Evolutionary conservation across 2,113 vertebrate genomes (phyloP).

Genomic region (Macheiramphus alcinus): DNA sequence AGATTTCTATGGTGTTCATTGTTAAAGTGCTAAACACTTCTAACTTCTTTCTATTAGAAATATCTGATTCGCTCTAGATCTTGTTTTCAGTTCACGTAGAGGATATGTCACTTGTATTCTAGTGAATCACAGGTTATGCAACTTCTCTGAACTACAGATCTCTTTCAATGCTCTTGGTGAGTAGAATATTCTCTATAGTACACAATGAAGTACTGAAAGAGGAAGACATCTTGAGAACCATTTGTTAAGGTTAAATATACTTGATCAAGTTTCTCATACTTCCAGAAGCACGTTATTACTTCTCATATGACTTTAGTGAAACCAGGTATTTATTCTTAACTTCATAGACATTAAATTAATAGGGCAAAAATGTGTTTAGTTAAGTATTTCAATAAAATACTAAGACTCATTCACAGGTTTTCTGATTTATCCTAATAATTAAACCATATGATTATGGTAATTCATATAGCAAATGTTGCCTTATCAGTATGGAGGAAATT

Average conservation of each 20-base stretch:
- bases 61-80: background rate
- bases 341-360: background rate
- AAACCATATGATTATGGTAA: background rate
- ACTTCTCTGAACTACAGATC: background rate
- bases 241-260: background rate
- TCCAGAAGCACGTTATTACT: background rate
- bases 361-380: background rate
- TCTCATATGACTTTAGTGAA: background rate
- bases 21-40: background rate
- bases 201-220: background rate
- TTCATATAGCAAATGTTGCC: background rate
- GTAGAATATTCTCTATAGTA: background rate
- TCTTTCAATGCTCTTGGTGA: background rate
- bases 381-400: background rate
- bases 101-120: background rate
- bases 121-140: background rate
- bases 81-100: background rate
- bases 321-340: background rate
- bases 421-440: background rate
- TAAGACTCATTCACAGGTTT: background rate
- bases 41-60: background rate
- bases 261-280: background rate
- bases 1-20: background rate
- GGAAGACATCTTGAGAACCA: background rate
- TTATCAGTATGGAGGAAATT: background rate